Evolutionary conservation across 2,797 vertebrate species (phyloP).

Genomic region (Eulemur albifrons): DNA sequence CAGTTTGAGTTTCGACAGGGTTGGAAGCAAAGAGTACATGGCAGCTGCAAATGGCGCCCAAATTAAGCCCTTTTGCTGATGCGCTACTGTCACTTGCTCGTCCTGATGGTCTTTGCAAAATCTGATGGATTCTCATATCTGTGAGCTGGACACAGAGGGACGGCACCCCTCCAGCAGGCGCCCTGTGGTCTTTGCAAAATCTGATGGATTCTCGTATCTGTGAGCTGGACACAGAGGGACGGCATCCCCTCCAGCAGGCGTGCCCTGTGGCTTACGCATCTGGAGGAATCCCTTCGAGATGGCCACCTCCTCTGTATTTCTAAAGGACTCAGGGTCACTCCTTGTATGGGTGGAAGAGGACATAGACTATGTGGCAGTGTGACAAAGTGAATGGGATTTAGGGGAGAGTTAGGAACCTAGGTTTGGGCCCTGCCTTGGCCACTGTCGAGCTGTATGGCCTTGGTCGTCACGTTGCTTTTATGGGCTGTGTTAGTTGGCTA

Average conservation of each 20-base stretch:
- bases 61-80: background rate
- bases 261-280: background rate
- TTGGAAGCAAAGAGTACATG: accelerated
- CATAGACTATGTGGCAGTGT: background rate
- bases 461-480: background rate
- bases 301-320: background rate
- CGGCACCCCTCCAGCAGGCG: background rate
- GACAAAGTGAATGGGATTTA: background rate
- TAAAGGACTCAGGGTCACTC: background rate
- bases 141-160: background rate
- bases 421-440: background rate
- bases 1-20: background rate
- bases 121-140: background rate
- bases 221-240: background rate
- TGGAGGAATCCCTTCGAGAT: background rate
- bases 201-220: background rate
- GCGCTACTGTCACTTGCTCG: background rate
- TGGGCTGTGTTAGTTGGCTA: background rate
- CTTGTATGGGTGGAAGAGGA: background rate
- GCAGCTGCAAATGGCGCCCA: background rate
- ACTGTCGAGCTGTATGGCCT: background rate
- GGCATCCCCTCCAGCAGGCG: background rate
- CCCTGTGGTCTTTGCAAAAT: background rate
- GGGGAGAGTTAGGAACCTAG: background rate
- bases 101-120: background rate